These are phyloP conservation scores for Pyrochroa serraticornis DNA, from an alignment of 2,888 invertebrate species.

Conservation along the genomic window DNA sequence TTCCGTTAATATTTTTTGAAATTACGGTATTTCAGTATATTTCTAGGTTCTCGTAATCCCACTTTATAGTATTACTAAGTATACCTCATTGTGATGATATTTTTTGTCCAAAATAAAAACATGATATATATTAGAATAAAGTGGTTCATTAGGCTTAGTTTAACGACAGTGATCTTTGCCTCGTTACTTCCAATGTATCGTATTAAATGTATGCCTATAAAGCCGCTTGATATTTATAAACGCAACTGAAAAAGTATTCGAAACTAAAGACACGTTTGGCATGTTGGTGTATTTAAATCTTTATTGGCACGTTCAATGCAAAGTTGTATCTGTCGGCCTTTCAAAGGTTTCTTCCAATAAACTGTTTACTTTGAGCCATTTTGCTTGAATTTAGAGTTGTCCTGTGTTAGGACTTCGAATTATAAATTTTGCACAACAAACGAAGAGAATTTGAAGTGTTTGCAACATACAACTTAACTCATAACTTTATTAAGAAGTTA, in stretches of 20 bases:
- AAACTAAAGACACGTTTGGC: too few species aligned
- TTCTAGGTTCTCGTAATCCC: slow-evolving; percentile 38
- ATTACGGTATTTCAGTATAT: slow-evolving; percentile 26
- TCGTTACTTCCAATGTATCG: neutral
- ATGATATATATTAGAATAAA: slow-evolving; percentile 17
- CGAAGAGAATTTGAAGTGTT: too few species aligned
- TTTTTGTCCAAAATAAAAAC: slow-evolving; percentile 51
- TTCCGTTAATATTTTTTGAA: slow-evolving; percentile 25
- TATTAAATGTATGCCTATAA: too few species aligned
- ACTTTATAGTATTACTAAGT: slow-evolving; percentile 52
- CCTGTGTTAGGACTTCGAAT: neutral
- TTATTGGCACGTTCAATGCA: too few species aligned
- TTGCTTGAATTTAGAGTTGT: neutral
- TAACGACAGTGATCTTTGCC: slow-evolving; percentile 5
- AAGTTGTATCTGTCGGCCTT: too few species aligned
- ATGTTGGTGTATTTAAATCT: too few species aligned
- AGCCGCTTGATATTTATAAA: too few species aligned
- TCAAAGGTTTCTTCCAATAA: too few species aligned
- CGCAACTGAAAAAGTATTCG: too few species aligned
- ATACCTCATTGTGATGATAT: slow-evolving; percentile 53
- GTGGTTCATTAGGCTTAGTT: slow-evolving; percentile 15
- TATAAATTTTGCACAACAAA: too few species aligned
- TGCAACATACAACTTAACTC: too few species aligned
- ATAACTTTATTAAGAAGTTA: neutral
- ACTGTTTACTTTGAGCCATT: neutral